Evolutionary conservation across 2,113 vertebrate species (phyloP), one percentile per base, ranked within the genome.

Genomic region (Salvelinus sp.): DNA sequence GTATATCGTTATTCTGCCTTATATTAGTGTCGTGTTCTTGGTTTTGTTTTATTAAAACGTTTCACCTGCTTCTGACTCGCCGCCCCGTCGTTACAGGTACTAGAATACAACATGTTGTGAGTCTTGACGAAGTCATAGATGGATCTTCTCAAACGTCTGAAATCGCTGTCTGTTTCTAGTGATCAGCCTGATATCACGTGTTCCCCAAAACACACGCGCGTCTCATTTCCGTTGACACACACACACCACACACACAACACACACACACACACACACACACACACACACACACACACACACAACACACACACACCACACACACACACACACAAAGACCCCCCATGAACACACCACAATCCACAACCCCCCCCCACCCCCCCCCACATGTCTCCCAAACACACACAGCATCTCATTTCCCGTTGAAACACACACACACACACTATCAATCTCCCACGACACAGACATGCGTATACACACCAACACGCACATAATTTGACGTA

Each of bases 341-440:
- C 28, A 28, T 28, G 4, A 28, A n/a, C n/a, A n/a, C n/a, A n/a
- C n/a, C n/a, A n/a, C n/a, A n/a, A n/a, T n/a, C n/a, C n/a, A 33
- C 30, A 89, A 23, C 23, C 23, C 23, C 23, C 23, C 23, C 1
- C 23, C 23, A n/a, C 23, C 23, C 23, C 23, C 23, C 1, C 23
- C 23, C 23, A 23, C 23, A 23, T 23, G 23, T 23, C 23, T 23
- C 81, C 30, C 0, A 69, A 79, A 86, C 50, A 85, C 77, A 81
- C 70, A 38, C 74, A 13, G 12, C 63, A 66, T 70, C 73, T 77
- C 82, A 83, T 84, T 85, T 88, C 82, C 82, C 76, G 22, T 68
- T 88, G 84, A n/a, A n/a, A 88, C 86, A 88, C 72, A 83, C 6
- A 33, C 85, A 83, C 74, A 84, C 77, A 84, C 67, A 79, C 80